Percentiles rank a stretch among this genome's conserved stretches.
Conservation (phyloP, 23 tunicate genomes). For the Botrylloides violaceus region DNA sequence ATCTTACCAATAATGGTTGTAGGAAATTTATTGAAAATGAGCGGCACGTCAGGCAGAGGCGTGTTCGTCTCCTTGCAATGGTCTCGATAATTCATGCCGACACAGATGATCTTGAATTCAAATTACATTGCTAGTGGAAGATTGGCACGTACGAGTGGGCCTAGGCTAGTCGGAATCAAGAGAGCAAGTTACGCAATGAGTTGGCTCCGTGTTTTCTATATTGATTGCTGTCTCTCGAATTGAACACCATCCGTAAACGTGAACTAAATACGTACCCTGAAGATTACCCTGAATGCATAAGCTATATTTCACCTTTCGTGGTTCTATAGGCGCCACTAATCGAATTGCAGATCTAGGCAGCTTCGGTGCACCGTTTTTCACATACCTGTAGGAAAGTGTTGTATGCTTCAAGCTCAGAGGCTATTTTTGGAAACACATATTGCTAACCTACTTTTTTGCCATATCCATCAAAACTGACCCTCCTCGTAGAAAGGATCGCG, state of each 20-base stretch:
- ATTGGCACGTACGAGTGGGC: too few relatives aligned
- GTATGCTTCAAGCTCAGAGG: background rate
- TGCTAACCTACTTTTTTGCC: conserved; percentile 27
- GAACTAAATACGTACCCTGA: too few relatives aligned
- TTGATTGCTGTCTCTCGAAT: too few relatives aligned
- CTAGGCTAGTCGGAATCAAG: too few relatives aligned
- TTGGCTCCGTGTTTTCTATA: too few relatives aligned
- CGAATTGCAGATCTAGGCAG: conserved; percentile 26
- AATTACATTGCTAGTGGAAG: too few relatives aligned
- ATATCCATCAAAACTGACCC: conserved; percentile 16
- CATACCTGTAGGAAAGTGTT: background rate
- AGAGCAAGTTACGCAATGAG: too few relatives aligned
- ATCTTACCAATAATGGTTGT: conserved; percentile 53
- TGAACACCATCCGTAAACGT: too few relatives aligned
- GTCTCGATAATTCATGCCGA: conserved; percentile 89
- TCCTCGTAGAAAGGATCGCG: conserved; percentile 39
- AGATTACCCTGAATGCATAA: too few relatives aligned
- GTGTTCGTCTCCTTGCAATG: conserved; percentile 82
- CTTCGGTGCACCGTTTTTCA: background rate
- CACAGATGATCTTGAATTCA: conserved; percentile 66
- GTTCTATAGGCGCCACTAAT: conserved; percentile 48
- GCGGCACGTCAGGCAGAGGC: conserved; percentile 78
- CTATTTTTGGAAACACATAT: background rate
- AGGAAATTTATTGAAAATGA: conserved; percentile 88
- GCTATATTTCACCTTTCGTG: conserved; percentile 40